Evolutionary conservation across 2,113 vertebrate genomes (phyloP).

Genomic region (Sinocyclocheilus rhinocerous): DNA sequence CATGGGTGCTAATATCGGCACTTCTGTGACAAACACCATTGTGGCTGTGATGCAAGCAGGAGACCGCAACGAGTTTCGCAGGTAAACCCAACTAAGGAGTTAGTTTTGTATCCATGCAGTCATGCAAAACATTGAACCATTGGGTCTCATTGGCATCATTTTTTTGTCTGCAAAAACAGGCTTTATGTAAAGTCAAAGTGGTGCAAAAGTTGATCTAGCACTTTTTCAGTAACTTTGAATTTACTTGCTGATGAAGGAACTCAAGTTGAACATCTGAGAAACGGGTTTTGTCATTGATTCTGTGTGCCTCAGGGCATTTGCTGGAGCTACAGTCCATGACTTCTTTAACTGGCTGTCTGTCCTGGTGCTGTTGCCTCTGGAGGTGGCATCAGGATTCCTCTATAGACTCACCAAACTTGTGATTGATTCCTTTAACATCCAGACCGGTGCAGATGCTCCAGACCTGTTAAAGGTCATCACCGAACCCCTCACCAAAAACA

Average conservation of each 20-base stretch:
- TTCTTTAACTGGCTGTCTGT: slow-evolving; percentile 99
- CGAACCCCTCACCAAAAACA: slow-evolving; percentile 88
- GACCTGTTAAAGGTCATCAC: slow-evolving; percentile 95
- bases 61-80: slow-evolving; percentile 92
- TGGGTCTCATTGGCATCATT: too few relatives aligned
- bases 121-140: too few relatives aligned
- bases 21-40: slow-evolving; percentile 94
- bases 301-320: slow-evolving; percentile 84
- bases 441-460: slow-evolving; percentile 87
- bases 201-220: too few relatives aligned
- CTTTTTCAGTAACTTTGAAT: not conserved
- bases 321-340: slow-evolving; percentile 92
- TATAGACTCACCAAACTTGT: slow-evolving; percentile 81
- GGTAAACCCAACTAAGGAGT: slow-evolving; percentile 71
- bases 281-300: not conserved
- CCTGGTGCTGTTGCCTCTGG: slow-evolving; percentile 85
- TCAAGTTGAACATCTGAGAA: not conserved
- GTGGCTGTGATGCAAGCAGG: slow-evolving; percentile 95
- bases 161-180: too few relatives aligned
- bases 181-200: too few relatives aligned
- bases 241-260: not conserved
- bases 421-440: slow-evolving; percentile 83
- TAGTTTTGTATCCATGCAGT: too few relatives aligned
- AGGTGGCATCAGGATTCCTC: slow-evolving; percentile 83
- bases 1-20: slow-evolving; percentile 98